Evolutionary conservation across 2,888 invertebrate genomes (phyloP).

Genomic region (Tanypteryx hageni): DNA sequence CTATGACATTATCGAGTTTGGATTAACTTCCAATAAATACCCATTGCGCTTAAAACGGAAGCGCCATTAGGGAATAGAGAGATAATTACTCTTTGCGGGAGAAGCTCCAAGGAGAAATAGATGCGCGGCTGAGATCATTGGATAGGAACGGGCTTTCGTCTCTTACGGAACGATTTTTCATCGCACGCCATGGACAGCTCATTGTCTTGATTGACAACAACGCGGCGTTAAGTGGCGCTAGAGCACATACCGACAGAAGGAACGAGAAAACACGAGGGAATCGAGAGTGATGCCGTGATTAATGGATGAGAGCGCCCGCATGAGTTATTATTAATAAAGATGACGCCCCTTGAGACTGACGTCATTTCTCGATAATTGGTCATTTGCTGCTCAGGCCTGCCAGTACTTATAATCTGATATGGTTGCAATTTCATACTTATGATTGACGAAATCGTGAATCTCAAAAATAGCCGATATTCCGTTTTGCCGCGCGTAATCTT

Average conservation of each 20-base stretch:
- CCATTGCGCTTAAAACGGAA: not conserved
- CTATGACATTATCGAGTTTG: not conserved
- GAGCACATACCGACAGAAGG: not conserved
- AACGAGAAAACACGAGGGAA: not conserved
- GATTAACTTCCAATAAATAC: not conserved
- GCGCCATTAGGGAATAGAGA: not conserved
- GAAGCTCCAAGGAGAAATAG: not conserved
- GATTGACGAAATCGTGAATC: not conserved
- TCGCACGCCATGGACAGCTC: not conserved
- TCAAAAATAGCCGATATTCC: too few relatives aligned
- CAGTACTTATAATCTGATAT: not conserved
- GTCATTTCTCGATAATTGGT: not conserved
- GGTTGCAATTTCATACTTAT: not conserved
- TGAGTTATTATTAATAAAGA: not conserved
- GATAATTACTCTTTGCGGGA: not conserved
- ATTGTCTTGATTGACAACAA: constrained; percentile 32
- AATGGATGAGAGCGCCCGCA: not conserved
- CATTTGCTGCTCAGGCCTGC: not conserved
- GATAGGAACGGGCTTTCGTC: not conserved
- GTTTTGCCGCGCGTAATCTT: not conserved
- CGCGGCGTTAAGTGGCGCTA: not conserved
- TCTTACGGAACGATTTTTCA: not conserved
- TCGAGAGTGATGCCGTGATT: constrained; percentile 3
- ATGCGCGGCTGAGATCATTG: not conserved
- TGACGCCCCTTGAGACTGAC: not conserved